Evolutionary conservation across 2,113 vertebrate genomes (phyloP).

Genomic region (Brachyhypopomus gauderio): DNA sequence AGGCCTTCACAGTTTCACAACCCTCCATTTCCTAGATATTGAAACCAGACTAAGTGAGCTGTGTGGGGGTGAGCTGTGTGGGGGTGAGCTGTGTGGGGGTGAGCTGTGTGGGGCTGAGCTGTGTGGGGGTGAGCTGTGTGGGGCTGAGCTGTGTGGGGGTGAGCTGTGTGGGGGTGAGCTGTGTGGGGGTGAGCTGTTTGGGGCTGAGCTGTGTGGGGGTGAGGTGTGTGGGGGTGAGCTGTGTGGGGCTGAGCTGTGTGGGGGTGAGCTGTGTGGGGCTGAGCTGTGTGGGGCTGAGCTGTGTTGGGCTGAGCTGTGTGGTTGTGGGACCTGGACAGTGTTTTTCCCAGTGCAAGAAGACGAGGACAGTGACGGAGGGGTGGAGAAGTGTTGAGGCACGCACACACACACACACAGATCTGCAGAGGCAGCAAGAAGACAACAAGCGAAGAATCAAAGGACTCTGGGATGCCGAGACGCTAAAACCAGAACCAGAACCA

Average conservation of each 20-base stretch:
- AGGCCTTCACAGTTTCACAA: constrained; percentile 53
- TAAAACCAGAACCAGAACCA: neutral
- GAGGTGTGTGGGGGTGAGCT: constrained; percentile 37
- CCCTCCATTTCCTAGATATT: constrained; percentile 73
- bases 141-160: constrained; percentile 33
- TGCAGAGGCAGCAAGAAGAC: neutral
- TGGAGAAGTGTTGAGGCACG: neutral
- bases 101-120: constrained; percentile 40
- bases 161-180: constrained; percentile 40
- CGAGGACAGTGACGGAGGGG: constrained; percentile 15
- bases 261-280: constrained; percentile 6
- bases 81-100: constrained; percentile 39
- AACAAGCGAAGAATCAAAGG: neutral
- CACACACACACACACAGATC: constrained; percentile 14
- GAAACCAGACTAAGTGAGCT: constrained; percentile 67
- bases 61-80: neutral
- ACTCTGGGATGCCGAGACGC: neutral
- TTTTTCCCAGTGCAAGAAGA: constrained; percentile 49
- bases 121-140: constrained; percentile 2
- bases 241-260: constrained; percentile 1
- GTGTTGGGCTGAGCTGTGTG: constrained; percentile 8
- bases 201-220: constrained; percentile 33
- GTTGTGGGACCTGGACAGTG: constrained; percentile 43
- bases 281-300: constrained; percentile 40
- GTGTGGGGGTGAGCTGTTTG: constrained; percentile 44